Evolutionary conservation across 2,113 vertebrate species (phyloP), one percentile per base, ranked within the genome.

Genomic region (Regulus satrapa): DNA sequence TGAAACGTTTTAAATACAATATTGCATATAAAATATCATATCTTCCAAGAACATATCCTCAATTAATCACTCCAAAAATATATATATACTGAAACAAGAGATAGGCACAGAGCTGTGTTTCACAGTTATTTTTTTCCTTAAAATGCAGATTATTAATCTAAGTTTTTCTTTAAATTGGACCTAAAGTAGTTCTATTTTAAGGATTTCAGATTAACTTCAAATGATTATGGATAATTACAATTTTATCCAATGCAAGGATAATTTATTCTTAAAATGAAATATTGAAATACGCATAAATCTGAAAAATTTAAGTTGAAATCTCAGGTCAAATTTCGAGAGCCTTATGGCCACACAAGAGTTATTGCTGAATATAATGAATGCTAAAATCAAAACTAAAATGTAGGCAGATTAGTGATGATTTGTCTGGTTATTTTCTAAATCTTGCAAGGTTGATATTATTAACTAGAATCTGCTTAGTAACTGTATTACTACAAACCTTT

Each of bases 391-490:
- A 13, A 18, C 49, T 85, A 71, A 63, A 95, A 92, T 81, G 49
- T 66, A 93, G 20, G 54, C 88, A 96, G 29, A 74, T 91, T 96
- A 93, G 74, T 91, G 84, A 94, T 59, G 31, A 92, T 95, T 92
- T 97, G 41, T 77, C 81, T 89, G 95, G 46, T 88, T 97, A 59
- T 92, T 97, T 97, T 97, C 82, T 85, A 95, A 95, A 94, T 89
- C 38, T 89, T 94, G 64, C 36, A 72, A 93, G 54, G 29, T 59
- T 96, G 83, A 97, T 94, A 94, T 93, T 96, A 95, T 96, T 96
- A 96, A 95, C 95, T 95, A 95, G 78, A 89, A 96, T 84, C 32
- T 94, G 97, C 97, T 92, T 97, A 97, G 89, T 94, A 96, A 93
- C 62, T 88, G 8, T 89, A 89, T 95, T 96, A 43, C 55, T 89